These are phyloP conservation scores for Mobula hypostoma DNA, from an alignment of 2,113 vertebrate species.

Conservation along the genomic window DNA sequence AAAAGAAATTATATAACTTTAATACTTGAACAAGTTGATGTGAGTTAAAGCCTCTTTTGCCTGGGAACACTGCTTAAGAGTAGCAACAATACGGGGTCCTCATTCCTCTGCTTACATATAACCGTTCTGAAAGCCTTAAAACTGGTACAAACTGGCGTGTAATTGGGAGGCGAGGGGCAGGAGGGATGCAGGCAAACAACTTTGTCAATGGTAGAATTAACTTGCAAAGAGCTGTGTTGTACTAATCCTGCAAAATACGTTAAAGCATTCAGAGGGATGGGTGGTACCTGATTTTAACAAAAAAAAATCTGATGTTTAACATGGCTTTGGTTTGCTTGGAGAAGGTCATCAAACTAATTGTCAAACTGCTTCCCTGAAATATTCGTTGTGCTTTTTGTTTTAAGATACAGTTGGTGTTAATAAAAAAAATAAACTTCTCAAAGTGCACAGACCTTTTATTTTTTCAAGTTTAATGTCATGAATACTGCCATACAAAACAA, in stretches of 20 bases:
- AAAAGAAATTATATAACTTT: constrained; percentile 33
- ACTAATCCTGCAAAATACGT: constrained; percentile 51
- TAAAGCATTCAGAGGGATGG: constrained; percentile 51
- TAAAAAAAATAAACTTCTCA: constrained; percentile 68
- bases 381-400: constrained; percentile 78
- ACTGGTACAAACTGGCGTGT: constrained; percentile 27
- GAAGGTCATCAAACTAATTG: constrained; percentile 65
- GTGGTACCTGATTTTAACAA: constrained; percentile 47
- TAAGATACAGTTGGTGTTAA: constrained; percentile 80
- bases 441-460: constrained; percentile 51
- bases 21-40: constrained; percentile 30
- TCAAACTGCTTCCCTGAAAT: too few relatives aligned
- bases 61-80: constrained; percentile 41
- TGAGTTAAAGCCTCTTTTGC: constrained; percentile 39
- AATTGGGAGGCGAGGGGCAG: not conserved
- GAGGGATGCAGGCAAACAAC: not conserved
- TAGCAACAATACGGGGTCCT: constrained; percentile 43
- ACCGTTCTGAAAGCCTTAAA: constrained; percentile 41
- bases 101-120: constrained; percentile 40
- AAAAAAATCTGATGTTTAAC: constrained; percentile 67
- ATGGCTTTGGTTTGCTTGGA: constrained; percentile 64
- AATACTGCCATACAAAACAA: not conserved
- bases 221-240: constrained; percentile 45
- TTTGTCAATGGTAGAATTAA: constrained; percentile 42
- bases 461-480: not conserved